Base-by-base conservation (phyloP, 1,140 invertebrate genomes). In the Panagrolaimus sp. region DNA sequence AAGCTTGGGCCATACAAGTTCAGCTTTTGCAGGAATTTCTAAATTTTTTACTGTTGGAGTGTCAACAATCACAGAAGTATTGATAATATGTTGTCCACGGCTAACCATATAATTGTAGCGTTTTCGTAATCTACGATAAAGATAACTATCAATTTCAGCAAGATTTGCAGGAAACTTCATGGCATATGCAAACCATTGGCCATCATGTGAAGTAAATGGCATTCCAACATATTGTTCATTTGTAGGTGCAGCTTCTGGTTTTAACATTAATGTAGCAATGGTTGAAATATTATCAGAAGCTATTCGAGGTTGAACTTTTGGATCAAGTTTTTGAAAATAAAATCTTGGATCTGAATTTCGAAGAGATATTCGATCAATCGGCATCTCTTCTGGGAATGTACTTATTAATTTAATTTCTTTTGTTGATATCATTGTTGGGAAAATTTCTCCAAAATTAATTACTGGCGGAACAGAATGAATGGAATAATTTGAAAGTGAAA, bases 211-310 rank as follows among this genome's bases (percentile, higher is more conserved):
- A 79, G 84, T 86, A 31, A 88, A 83, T 42, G 84, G 79, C 68
- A 88, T 81, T 11, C 90, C 89, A 51, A 90, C 86, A 81, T 93
- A 93, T 84, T 91, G 92, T 62, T 89, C 85, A 9, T 87, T 86
- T 43, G 86, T 85, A 83, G 91, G 92, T 47, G 87, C 85, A 51
- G 87, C 82, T 45, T 87, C 86, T 4, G 89, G 88, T 85, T 91
- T 89, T 82, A 92, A 89, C 78, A 85, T 85, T 63, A 89, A 79
- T 76, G 85, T 85, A 20, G 88, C 88, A 71, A 89, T 76, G 83
- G 84, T 72, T 42, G 81, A 75, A 72, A 69, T 53, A 1, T 67
- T 20, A n/a, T 48, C 64, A 44, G 13, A n/a, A 51, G 20, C 27
- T 47, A 74, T 71, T 38, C 43, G 64, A 48, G 43, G 71, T 23